Evolutionary conservation across 1,140 invertebrate species (phyloP).

Genomic region (Neodiprion virginianus): DNA sequence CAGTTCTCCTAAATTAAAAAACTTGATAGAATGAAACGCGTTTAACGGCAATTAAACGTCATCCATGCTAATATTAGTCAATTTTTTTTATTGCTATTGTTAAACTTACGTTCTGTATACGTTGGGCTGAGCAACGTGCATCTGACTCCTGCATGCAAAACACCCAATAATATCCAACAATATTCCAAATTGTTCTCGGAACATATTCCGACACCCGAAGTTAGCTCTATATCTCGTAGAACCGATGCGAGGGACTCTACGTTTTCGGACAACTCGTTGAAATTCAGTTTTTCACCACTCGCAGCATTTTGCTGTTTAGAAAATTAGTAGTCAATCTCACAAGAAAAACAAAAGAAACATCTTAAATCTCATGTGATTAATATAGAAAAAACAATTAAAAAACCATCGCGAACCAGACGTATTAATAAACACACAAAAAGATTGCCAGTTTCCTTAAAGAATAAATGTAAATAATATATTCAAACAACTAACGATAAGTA

Average conservation of each 20-base stretch:
- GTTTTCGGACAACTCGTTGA: neutral
- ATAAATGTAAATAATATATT: neutral
- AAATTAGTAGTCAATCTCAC: too few species aligned
- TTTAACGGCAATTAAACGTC: too few species aligned
- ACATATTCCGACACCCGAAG: neutral
- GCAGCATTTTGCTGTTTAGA: neutral
- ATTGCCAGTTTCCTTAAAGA: too few species aligned
- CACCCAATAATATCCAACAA: neutral
- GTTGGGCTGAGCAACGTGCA: neutral
- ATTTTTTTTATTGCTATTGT: neutral
- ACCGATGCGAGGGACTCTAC: neutral
- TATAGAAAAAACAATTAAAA: too few species aligned
- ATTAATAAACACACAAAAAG: too few species aligned
- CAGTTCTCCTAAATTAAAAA: neutral
- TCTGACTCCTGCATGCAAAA: neutral
- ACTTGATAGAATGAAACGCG: too few species aligned
- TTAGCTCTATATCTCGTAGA: neutral
- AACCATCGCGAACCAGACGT: too few species aligned
- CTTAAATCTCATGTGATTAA: too few species aligned
- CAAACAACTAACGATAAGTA: neutral
- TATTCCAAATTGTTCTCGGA: slow-evolving; percentile 3
- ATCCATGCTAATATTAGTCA: too few species aligned
- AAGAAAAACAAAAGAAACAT: too few species aligned
- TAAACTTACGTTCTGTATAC: neutral
- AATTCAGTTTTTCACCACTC: neutral